These are phyloP conservation scores for Microdon myrmicae DNA, from an alignment of 2,888 invertebrate genomes.

Conservation along the genomic window DNA sequence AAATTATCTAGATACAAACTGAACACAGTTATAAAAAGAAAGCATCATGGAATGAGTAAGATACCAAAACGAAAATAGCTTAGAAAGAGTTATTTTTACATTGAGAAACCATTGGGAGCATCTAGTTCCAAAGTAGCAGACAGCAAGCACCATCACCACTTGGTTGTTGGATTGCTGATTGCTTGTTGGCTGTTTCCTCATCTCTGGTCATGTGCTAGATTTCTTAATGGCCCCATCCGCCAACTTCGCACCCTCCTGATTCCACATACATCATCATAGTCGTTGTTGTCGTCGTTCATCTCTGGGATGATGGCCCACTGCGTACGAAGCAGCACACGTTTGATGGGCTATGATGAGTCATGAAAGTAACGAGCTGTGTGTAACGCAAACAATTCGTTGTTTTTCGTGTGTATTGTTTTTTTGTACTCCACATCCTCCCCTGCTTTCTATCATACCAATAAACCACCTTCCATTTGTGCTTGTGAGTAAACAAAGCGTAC, in stretches of 20 bases:
- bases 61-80: conserved; percentile 38
- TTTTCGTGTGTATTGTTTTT: conserved; percentile 22
- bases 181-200: conserved; percentile 40
- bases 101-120: conserved; percentile 26
- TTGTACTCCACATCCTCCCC: conserved; percentile 38
- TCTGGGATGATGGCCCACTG: conserved; percentile 38
- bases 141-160: conserved; percentile 31
- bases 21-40: conserved; percentile 10
- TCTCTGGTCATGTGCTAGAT: conserved; percentile 51
- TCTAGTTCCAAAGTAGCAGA: no score
- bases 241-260: conserved; percentile 2
- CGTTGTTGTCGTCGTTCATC: conserved; percentile 23
- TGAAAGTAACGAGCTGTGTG: conserved; percentile 46
- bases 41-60: conserved; percentile 33
- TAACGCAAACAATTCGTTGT: conserved; percentile 43
- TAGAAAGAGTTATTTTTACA: conserved; percentile 44
- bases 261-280: no score
- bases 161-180: conserved; percentile 11
- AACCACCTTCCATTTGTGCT: no score
- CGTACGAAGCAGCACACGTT: conserved; percentile 34
- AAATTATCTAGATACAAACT: not conserved
- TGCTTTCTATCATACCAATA: no score
- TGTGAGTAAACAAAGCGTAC: conserved; percentile 51
- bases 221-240: conserved; percentile 37
- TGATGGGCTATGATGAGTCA: conserved; percentile 44